A percentile compares a stretch with the other conserved stretches of the same genome.
These are phyloP conservation scores for Archips crataeganus DNA, from an alignment of 2,888 invertebrate species.

Conservation along the genomic window DNA sequence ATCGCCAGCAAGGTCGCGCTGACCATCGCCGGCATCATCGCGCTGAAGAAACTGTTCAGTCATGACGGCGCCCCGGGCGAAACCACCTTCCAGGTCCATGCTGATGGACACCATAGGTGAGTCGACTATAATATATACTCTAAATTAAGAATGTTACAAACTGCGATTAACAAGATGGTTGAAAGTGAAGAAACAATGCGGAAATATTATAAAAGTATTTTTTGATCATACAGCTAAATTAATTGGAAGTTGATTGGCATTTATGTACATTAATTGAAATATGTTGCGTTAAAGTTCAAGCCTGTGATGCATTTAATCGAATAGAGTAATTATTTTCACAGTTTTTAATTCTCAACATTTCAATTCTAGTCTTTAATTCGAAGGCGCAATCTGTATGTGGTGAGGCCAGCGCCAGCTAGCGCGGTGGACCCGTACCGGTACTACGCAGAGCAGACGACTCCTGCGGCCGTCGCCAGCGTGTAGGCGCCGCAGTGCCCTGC, in stretches of 20 bases:
- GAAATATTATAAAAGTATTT: too few relatives aligned
- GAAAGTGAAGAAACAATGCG: too few relatives aligned
- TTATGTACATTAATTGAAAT: neutral
- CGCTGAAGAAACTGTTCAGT: constrained; percentile 90
- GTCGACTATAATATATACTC: constrained; percentile 13
- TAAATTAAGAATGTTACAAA: neutral
- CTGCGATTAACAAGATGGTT: too few relatives aligned
- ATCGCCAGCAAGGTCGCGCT: constrained; percentile 91
- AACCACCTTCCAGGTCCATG: constrained; percentile 89
- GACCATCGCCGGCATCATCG: constrained; percentile 90
- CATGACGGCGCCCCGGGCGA: constrained; percentile 87
- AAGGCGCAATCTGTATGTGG: constrained; percentile 88
- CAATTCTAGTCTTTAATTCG: constrained; percentile 85
- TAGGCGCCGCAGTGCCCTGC: constrained; percentile 52
- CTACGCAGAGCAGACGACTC: constrained; percentile 80
- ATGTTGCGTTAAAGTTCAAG: neutral
- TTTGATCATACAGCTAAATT: too few relatives aligned
- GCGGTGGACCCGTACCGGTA: constrained; percentile 87
- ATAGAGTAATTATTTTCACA: constrained; percentile 35
- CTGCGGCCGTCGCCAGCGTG: constrained; percentile 54
- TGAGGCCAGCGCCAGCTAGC: constrained; percentile 85
- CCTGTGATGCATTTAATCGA: neutral
- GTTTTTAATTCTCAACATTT: constrained; percentile 67
- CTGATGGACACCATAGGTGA: constrained; percentile 88
- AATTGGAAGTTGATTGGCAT: too few relatives aligned